Percentiles rank a stretch among this genome's conserved stretches.
Evolutionary conservation across 2,797 vertebrate species (phyloP).

Genomic region (Pangasius krempfi): DNA sequence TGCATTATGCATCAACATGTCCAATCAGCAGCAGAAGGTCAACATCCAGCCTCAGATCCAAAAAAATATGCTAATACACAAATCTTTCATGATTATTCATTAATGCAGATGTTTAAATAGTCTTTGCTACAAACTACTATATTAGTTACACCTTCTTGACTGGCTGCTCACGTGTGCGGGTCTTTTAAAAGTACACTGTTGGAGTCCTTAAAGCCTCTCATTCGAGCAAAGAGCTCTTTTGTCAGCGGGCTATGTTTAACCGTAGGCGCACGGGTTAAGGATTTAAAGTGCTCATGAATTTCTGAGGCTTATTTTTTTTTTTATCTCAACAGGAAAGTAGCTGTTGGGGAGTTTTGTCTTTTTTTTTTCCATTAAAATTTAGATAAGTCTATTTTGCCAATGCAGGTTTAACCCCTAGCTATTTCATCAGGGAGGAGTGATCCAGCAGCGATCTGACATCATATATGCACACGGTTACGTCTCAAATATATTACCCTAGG

Average conservation of each 20-base stretch:
- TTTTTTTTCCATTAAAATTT: slow-evolving; percentile 12
- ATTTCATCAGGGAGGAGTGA: slow-evolving; percentile 7
- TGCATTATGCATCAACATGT: slow-evolving; percentile 50
- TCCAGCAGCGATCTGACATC: slow-evolving; percentile 38
- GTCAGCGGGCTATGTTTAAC: slow-evolving; percentile 29
- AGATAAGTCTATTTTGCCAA: slow-evolving; percentile 33
- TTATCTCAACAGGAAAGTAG: slow-evolving; percentile 6
- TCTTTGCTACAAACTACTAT: slow-evolving; percentile 57
- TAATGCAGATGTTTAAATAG: slow-evolving; percentile 48
- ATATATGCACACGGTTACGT: slow-evolving; percentile 25
- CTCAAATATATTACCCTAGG: neutral
- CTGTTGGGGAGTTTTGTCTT: slow-evolving; percentile 22
- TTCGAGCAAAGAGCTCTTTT: slow-evolving; percentile 26
- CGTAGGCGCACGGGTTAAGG: slow-evolving; percentile 29
- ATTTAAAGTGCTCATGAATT: slow-evolving; percentile 37
- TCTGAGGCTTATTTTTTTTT: neutral
- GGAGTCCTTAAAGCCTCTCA: slow-evolving; percentile 22
- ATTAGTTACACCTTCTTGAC: slow-evolving; percentile 66
- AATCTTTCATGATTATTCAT: slow-evolving; percentile 73
- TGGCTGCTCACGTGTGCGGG: neutral
- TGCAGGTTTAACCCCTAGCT: slow-evolving; percentile 39
- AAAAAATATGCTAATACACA: slow-evolving; percentile 66
- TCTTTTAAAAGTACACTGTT: neutral
- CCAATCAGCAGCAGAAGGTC: slow-evolving; percentile 60
- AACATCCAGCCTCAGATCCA: slow-evolving; percentile 55